These are phyloP conservation scores for Herminia tarsipennalis DNA, from an alignment of 2,888 invertebrate species.

Conservation along the genomic window DNA sequence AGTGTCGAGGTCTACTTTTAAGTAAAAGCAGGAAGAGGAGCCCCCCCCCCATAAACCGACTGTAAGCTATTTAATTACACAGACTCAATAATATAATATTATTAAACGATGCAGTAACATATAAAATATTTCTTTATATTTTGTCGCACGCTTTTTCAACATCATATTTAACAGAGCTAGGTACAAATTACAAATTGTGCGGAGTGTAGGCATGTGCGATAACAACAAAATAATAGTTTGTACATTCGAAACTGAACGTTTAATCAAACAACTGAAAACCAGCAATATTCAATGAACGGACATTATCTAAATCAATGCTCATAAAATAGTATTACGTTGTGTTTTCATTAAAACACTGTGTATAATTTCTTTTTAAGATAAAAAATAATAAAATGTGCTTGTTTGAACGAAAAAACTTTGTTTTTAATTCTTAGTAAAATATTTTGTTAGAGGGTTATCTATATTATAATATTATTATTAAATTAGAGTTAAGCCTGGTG, in stretches of 20 bases:
- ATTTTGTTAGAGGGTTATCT: too few relatives aligned
- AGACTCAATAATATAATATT: too few relatives aligned
- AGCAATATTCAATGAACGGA: not conserved
- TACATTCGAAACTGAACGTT: slow-evolving; percentile 1
- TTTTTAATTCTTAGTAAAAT: too few relatives aligned
- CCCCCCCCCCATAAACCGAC: too few relatives aligned
- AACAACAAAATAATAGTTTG: not conserved
- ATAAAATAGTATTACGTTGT: slow-evolving; percentile 8
- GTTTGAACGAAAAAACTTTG: slow-evolving; percentile 2
- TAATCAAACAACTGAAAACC: slow-evolving; percentile 2
- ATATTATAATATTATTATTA: too few relatives aligned
- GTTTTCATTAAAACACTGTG: slow-evolving; percentile 27
- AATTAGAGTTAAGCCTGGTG: too few relatives aligned
- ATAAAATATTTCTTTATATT: too few relatives aligned
- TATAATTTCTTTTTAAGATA: slow-evolving; percentile 8
- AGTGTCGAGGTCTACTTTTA: too few relatives aligned
- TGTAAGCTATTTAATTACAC: too few relatives aligned
- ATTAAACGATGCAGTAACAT: too few relatives aligned
- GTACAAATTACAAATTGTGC: not conserved
- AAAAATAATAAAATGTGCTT: slow-evolving; percentile 15
- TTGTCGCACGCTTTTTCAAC: too few relatives aligned
- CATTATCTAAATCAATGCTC: slow-evolving; percentile 15
- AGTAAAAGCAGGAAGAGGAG: too few relatives aligned
- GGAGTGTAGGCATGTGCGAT: slow-evolving; percentile 1
- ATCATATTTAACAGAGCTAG: not conserved